phyloP scores from a whole-genome alignment of 2,888 invertebrate species.

The Agonopterix subpropinquella region DNA sequence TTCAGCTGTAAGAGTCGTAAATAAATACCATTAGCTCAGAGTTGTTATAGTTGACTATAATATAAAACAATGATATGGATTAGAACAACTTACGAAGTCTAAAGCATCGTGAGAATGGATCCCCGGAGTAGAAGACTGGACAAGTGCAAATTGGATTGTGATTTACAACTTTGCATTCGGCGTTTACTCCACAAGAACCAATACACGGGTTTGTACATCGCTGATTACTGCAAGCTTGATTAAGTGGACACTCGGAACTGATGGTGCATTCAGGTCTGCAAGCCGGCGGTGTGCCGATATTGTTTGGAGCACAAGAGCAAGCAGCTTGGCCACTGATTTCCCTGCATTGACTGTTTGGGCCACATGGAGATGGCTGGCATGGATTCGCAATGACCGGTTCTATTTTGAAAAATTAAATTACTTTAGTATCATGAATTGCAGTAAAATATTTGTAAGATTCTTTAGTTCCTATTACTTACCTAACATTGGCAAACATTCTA shows the following conservation, averaged over 20 bases:
- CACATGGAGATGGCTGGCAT: slow-evolving; percentile 80
- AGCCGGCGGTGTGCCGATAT: slow-evolving; percentile 78
- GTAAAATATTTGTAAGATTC: background rate
- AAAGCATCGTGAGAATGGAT: slow-evolving; percentile 79
- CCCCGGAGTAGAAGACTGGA: slow-evolving; percentile 77
- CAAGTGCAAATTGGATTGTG: slow-evolving; percentile 86
- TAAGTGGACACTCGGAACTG: slow-evolving; percentile 83
- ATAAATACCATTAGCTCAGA: background rate
- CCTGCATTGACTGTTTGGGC: slow-evolving; percentile 78
- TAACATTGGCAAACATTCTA: slow-evolving; percentile 73
- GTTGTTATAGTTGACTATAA: background rate
- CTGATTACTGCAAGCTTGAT: slow-evolving; percentile 82
- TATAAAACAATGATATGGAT: background rate
- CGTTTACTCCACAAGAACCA: slow-evolving; percentile 82
- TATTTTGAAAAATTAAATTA: slow-evolving; percentile 19
- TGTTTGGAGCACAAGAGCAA: slow-evolving; percentile 80
- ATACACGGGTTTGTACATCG: slow-evolving; percentile 84
- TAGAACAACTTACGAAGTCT: slow-evolving; percentile 61
- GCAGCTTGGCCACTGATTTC: slow-evolving; percentile 79
- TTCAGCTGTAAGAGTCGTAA: slow-evolving; percentile 53
- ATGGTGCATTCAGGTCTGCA: slow-evolving; percentile 84
- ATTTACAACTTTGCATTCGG: slow-evolving; percentile 85
- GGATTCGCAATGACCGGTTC: slow-evolving; percentile 72
- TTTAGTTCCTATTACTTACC: slow-evolving; percentile 46
- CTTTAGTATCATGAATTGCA: background rate